Base-by-base conservation (phyloP, 2,888 invertebrate species). In the Drosophila robusta region DNA sequence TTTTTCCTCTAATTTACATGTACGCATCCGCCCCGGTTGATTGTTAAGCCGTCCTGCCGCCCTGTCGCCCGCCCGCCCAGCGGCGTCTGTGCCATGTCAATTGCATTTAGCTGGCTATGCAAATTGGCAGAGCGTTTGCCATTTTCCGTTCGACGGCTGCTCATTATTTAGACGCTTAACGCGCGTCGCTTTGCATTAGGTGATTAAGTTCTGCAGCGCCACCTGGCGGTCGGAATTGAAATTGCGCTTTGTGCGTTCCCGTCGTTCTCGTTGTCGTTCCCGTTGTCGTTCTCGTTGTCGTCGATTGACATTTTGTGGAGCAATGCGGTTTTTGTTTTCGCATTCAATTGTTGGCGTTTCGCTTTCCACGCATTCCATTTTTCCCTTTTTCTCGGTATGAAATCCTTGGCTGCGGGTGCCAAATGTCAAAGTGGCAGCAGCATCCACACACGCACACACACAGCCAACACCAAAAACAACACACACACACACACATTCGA, bases 141-240 rank as follows among this genome's bases (percentile, higher is more conserved):
- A 75, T 76, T 70, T 56, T 58, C 68, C 44, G 38, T 41, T 57
- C 56, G 52, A 50, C 65, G 64, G 50, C 75, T 64, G 62, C 84
- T 87, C 81, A 87, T 82, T 87, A 82, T 87, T 87, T 84, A 84
- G 78, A 75, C 65, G 87, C 78, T 87, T 80, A 78, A 81, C 78
- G 78, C 66, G 68, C 75, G 63, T 80, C 75, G 72, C 51, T 76
- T 79, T 72, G 76, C 80, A 78, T 84, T 84, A 75, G 78, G 78
- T 75, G 87, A 87, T 82, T 84, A 84, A 81, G 84, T 74, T 83
- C 51, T 68, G 70, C 72, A 62, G 47, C 81, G 75, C 70, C 78
- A 85, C 79, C 79, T 84, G 71, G 51, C 75, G 78, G 50, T 56
- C 49, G 42, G 39, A 54, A 78, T 78, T 54, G 64, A 65, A 81